phyloP scores from a whole-genome alignment of 2,888 invertebrate genomes.

The Cacoxenus indagator region DNA sequence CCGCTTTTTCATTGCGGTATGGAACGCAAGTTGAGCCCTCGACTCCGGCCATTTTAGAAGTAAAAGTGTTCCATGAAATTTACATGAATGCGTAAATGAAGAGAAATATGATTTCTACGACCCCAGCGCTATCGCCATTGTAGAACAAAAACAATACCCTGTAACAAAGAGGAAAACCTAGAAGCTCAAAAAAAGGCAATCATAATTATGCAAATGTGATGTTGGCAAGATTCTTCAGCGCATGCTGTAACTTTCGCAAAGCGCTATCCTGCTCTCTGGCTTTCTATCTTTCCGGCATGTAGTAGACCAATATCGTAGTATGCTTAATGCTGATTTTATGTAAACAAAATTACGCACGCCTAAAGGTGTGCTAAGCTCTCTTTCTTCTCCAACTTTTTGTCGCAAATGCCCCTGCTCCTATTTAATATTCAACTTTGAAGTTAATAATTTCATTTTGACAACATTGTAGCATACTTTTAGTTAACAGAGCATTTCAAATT shows the following conservation, averaged over 20 bases:
- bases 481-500: neutral
- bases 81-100: constrained; percentile 14
- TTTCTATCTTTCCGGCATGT: neutral
- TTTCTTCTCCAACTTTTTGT: neutral
- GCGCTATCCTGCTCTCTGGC: neutral
- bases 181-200: constrained; percentile 29
- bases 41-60: neutral
- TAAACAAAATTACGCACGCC: constrained; percentile 59
- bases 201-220: constrained; percentile 61
- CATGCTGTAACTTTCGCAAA: neutral
- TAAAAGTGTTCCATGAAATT: constrained; percentile 9
- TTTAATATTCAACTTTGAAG: neutral
- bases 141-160: neutral
- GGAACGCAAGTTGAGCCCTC: neutral
- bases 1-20: neutral
- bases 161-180: neutral
- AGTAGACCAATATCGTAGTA: neutral
- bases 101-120: constrained; percentile 1
- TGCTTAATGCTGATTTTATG: constrained; percentile 46
- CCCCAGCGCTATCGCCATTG: neutral
- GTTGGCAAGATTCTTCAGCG: constrained; percentile 53
- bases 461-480: neutral
- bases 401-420: neutral
- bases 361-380: constrained; percentile 36
- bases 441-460: neutral